Evolutionary conservation across 2,797 vertebrate species (phyloP), one percentile per base, ranked within the genome.

Genomic region (Gephyroberyx darwinii): DNA sequence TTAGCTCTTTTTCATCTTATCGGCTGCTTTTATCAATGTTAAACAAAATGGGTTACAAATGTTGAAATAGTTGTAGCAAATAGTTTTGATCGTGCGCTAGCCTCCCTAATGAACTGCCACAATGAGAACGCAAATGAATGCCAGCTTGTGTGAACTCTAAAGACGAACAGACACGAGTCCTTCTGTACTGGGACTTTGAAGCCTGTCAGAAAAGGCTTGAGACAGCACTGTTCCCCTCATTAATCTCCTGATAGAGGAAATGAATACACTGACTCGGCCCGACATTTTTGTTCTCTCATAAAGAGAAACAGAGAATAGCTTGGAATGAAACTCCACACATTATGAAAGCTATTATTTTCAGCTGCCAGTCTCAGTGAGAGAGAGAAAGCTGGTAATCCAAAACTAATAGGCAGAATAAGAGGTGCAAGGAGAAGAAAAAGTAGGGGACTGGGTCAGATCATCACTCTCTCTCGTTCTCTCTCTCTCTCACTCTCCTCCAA

Each of bases 331-430:
- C 84, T 75, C 79, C 63, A 58, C 85, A 84, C 84, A 86, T 90
- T 90, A 90, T 87, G 82, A 92, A 92, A 91, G 86, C 88, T 81
- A 89, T 91, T 91, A 90, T 90, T 87, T 82, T 81, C 88, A 88
- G 85, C 87, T 86, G 86, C 88, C 90, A 89, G 85, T 91, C 82
- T 86, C 59, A 0, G 58, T 73, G 85, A 80, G 69, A 74, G 76
- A 69, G 69, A 83, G 80, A 89, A 73, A 80, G 82, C 71, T 82
- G 77, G 86, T 84, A 90, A 92, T 90, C 84, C 88, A 84, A 89
- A 86, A 87, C 87, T 90, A 91, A 88, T 88, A 88, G 79, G 86
- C 81, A 81, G 86, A 90, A 84, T 88, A 84, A 88, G 82, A 91
- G 82, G 87, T 87, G 84, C 54, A 83, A 83, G 77, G 56, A 60